These are phyloP conservation scores for Stictocephala bisonia DNA, from an alignment of 2,888 invertebrate species.

Conservation along the genomic window DNA sequence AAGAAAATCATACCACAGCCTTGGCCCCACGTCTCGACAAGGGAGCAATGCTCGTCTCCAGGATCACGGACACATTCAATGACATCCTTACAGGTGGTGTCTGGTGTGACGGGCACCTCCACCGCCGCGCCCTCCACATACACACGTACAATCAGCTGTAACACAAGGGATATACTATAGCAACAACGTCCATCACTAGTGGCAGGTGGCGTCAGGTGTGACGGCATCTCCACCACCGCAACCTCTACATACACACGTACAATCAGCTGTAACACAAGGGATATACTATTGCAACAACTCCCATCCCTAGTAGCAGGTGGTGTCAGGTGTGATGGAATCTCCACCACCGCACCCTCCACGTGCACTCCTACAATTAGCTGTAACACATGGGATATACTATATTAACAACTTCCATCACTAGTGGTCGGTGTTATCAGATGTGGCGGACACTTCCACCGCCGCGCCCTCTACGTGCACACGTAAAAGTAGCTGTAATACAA, in stretches of 20 bases:
- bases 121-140: constrained; percentile 68
- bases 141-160: constrained; percentile 76
- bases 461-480: constrained; percentile 70
- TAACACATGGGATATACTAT: no score
- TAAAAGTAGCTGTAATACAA: constrained; percentile 72
- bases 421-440: constrained; percentile 73
- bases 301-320: no score
- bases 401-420: no score
- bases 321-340: constrained; percentile 75
- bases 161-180: constrained; percentile 45
- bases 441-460: constrained; percentile 73
- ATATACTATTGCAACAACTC: no score
- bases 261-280: constrained; percentile 73
- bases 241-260: constrained; percentile 70
- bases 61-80: constrained; percentile 76
- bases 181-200: no score
- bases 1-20: constrained; percentile 65
- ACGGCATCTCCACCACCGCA: constrained; percentile 73
- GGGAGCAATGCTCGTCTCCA: constrained; percentile 73
- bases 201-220: constrained; percentile 73
- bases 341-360: constrained; percentile 67
- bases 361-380: constrained; percentile 77
- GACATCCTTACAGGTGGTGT: constrained; percentile 73
- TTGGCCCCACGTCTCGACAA: constrained; percentile 70
- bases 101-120: constrained; percentile 74